Evolutionary conservation across 2,888 invertebrate species (phyloP).

Genomic region (Brachyptera risi): DNA sequence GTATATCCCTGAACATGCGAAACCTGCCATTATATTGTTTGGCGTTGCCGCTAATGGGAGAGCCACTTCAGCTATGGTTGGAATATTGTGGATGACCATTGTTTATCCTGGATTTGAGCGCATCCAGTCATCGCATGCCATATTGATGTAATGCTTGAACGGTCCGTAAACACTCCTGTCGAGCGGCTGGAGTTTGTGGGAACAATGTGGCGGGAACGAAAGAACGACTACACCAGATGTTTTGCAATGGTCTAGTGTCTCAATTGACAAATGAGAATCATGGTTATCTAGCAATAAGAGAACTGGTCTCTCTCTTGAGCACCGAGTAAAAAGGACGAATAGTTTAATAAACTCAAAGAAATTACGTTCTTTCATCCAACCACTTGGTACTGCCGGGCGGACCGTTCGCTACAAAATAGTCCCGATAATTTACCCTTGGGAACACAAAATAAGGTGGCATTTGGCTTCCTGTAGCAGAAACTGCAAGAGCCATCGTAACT

Average conservation of each 20-base stretch:
- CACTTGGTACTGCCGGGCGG: slow-evolving; percentile 39
- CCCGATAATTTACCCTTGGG: slow-evolving; percentile 30
- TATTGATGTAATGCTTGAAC: slow-evolving; percentile 40
- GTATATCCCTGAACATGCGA: slow-evolving; percentile 33
- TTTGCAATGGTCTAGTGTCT: slow-evolving; percentile 39
- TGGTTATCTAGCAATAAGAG: slow-evolving; percentile 41
- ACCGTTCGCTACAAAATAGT: slow-evolving; percentile 40
- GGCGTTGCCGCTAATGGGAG: slow-evolving; percentile 18
- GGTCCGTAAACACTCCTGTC: slow-evolving; percentile 43
- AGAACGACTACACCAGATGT: slow-evolving; percentile 42
- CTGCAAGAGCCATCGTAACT: slow-evolving; percentile 12
- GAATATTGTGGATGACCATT: slow-evolving; percentile 24
- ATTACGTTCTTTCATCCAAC: slow-evolving; percentile 39
- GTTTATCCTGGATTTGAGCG: slow-evolving; percentile 33
- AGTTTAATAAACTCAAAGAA: slow-evolving; percentile 33
- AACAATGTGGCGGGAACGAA: slow-evolving; percentile 44
- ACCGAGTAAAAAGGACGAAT: slow-evolving; percentile 28
- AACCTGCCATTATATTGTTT: slow-evolving; percentile 36
- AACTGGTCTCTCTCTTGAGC: slow-evolving; percentile 30
- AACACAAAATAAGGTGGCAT: slow-evolving; percentile 10
- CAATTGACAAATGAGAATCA: slow-evolving; percentile 38
- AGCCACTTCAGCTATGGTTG: slow-evolving; percentile 18
- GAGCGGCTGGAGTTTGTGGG: slow-evolving; percentile 44
- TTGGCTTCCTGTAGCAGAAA: slow-evolving; percentile 5
- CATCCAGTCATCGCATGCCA: slow-evolving; percentile 34